Percentiles rank a stretch among this genome's conserved stretches.
Evolutionary conservation across 1,140 invertebrate genomes (phyloP).

Genomic region (Batillaria attramentaria): DNA sequence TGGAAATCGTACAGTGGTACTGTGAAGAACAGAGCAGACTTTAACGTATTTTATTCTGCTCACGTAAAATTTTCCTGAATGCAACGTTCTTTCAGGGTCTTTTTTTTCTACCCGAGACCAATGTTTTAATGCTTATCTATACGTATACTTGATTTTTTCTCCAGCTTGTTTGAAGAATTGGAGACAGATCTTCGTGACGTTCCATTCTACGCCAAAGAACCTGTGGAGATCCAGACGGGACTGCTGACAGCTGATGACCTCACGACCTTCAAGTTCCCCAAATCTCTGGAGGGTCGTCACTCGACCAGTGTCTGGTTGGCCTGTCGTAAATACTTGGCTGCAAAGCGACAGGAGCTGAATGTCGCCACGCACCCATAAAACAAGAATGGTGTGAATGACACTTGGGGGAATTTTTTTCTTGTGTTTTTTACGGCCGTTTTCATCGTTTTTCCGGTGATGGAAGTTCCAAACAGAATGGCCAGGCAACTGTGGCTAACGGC

Average conservation of each 20-base stretch:
- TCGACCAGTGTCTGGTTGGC: not conserved
- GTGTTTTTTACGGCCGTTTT: too few relatives aligned
- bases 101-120: not conserved
- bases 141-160: too few relatives aligned
- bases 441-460: too few relatives aligned
- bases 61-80: not conserved
- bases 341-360: too few relatives aligned
- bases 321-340: too few relatives aligned
- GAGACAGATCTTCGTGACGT: not conserved
- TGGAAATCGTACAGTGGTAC: not conserved
- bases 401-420: too few relatives aligned
- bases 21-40: not conserved
- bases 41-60: not conserved
- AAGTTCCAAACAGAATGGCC: too few relatives aligned
- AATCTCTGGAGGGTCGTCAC: not conserved
- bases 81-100: not conserved
- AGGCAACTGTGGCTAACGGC: too few relatives aligned
- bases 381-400: too few relatives aligned
- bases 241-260: not conserved
- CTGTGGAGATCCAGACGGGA: not conserved
- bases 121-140: not conserved
- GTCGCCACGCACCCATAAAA: too few relatives aligned
- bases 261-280: not conserved
- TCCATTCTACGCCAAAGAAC: not conserved
- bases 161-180: not conserved